These are phyloP conservation scores for Pao palembangensis DNA, from an alignment of 2,113 vertebrate genomes.

Conservation along the genomic window DNA sequence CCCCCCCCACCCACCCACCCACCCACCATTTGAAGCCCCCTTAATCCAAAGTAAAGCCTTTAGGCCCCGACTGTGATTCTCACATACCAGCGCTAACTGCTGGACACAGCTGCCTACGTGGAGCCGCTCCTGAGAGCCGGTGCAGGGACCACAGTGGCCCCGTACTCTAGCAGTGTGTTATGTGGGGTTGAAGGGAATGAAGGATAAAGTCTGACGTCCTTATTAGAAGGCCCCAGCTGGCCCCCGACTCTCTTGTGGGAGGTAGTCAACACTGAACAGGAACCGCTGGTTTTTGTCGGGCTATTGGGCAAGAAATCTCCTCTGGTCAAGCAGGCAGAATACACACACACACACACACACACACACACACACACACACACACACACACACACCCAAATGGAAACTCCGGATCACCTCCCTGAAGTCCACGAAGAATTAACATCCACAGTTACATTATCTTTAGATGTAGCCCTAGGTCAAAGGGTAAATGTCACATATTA, in stretches of 20 bases:
- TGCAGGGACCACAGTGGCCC: slow-evolving; percentile 18
- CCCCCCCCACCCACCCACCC: no score
- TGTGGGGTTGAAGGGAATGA: slow-evolving; percentile 22
- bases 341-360: slow-evolving; percentile 24
- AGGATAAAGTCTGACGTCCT: slow-evolving; percentile 63
- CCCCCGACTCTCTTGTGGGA: slow-evolving; percentile 53
- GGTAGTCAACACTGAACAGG: slow-evolving; percentile 55
- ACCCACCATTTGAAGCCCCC: slow-evolving; percentile 25
- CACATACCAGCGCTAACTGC: slow-evolving; percentile 48
- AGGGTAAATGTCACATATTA: slow-evolving; percentile 53
- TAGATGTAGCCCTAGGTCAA: slow-evolving; percentile 29
- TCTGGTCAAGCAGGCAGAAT: slow-evolving; percentile 51
- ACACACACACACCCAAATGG: slow-evolving; percentile 48
- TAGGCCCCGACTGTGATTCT: slow-evolving; percentile 56
- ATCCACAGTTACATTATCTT: slow-evolving; percentile 60
- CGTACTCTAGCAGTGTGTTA: slow-evolving; percentile 10
- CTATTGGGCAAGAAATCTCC: slow-evolving; percentile 62
- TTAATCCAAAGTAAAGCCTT: slow-evolving; percentile 61
- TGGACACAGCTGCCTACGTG: slow-evolving; percentile 60
- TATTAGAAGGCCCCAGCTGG: slow-evolving; percentile 69
- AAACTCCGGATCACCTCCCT: slow-evolving; percentile 69
- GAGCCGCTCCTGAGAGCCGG: slow-evolving; percentile 40
- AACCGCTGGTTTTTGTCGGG: slow-evolving; percentile 60
- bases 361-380: slow-evolving; percentile 27
- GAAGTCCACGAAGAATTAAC: slow-evolving; percentile 61